Percentiles rank a stretch among this genome's conserved stretches.
These are phyloP conservation scores for Mythimna lalbum DNA, from an alignment of 2,888 invertebrate species.

Conservation along the genomic window DNA sequence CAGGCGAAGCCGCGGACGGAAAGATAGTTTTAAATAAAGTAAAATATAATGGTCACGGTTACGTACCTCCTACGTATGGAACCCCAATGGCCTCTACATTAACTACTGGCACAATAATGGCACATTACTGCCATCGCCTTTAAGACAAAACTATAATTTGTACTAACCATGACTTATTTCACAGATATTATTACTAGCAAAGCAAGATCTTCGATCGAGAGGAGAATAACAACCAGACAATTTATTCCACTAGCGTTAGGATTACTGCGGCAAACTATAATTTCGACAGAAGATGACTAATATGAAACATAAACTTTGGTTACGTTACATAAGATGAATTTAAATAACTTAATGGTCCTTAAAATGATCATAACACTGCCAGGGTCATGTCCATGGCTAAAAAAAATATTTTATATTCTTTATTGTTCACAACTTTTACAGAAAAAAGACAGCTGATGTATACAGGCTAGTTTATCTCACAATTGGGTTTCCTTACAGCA, in stretches of 20 bases:
- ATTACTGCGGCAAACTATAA: not conserved
- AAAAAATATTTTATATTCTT: too few species aligned
- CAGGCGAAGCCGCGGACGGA: too few species aligned
- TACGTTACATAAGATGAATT: not conserved
- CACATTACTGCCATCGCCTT: not conserved
- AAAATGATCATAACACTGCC: not conserved
- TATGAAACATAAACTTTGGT: too few species aligned
- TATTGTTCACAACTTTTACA: too few species aligned
- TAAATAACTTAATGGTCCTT: not conserved
- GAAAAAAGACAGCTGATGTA: too few species aligned
- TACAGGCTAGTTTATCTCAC: too few species aligned
- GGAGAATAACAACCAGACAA: not conserved
- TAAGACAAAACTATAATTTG: not conserved
- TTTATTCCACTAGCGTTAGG: too few species aligned
- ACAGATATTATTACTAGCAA: not conserved
- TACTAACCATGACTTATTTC: not conserved
- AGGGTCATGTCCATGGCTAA: not conserved
- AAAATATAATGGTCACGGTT: not conserved
- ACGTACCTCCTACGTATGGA: too few species aligned
- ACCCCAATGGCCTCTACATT: not conserved
- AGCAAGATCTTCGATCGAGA: too few species aligned
- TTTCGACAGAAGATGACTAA: not conserved
- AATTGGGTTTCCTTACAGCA: too few species aligned
- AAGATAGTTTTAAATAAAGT: not conserved
- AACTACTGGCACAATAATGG: too few species aligned